phyloP scores from a whole-genome alignment of 2,797 vertebrate genomes.

The Enteromius treurensis region DNA sequence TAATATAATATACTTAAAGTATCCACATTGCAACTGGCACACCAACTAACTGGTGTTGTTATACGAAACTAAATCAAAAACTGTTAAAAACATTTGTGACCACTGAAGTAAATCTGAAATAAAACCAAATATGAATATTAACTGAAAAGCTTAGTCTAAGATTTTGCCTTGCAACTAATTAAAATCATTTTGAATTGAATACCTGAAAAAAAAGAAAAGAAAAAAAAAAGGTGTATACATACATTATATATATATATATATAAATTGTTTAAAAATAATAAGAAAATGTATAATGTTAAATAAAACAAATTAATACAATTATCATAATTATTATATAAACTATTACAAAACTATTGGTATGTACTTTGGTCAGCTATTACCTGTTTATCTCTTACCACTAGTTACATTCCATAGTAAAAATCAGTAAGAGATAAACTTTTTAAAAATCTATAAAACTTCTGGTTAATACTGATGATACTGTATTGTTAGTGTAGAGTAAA shows the following conservation, averaged over 20 bases:
- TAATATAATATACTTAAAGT: not conserved
- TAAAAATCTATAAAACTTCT: not conserved
- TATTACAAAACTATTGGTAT: not conserved
- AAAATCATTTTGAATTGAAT: not conserved
- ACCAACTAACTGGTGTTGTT: not conserved
- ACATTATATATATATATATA: too few relatives aligned
- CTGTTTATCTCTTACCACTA: not conserved
- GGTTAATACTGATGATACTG: not conserved
- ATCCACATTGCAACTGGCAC: not conserved
- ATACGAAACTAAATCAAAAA: not conserved
- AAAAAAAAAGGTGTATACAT: too few relatives aligned
- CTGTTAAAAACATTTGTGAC: not conserved
- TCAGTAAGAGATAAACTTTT: slow-evolving; percentile 2
- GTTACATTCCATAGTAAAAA: not conserved
- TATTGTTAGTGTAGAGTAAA: not conserved
- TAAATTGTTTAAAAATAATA: not conserved
- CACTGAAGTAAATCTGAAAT: not conserved
- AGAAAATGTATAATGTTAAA: not conserved
- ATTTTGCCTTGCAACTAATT: not conserved
- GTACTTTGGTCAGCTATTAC: not conserved
- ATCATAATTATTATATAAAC: not conserved
- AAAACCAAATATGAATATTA: not conserved
- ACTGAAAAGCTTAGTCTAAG: not conserved
- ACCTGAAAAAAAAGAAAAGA: too few relatives aligned
- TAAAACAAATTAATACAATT: not conserved